Conservation (phyloP, 1,140 invertebrate species). For the Nasonia vitripennis region DNA sequence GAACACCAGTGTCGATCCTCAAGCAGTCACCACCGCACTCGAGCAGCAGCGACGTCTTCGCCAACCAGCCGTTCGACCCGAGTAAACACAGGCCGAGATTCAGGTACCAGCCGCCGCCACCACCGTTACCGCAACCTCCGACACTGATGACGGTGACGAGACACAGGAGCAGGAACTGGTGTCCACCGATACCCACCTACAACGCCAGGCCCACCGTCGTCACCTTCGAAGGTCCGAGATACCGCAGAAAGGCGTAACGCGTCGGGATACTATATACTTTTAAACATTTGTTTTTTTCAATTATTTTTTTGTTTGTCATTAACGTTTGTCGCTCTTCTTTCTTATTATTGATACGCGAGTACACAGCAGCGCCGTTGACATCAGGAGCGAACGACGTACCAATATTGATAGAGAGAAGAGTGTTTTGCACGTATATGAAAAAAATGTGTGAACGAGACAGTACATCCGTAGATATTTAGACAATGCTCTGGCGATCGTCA, state of each 20-base stretch:
- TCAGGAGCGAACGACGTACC: conserved; percentile 48
- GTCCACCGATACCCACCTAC: conserved; percentile 74
- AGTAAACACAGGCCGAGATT: conserved; percentile 83
- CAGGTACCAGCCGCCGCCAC: conserved; percentile 82
- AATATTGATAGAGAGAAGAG: conserved; percentile 66
- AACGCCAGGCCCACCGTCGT: conserved; percentile 81
- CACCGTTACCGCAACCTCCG: conserved; percentile 55
- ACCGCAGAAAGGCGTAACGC: conserved; percentile 32
- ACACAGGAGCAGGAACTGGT: conserved; percentile 67
- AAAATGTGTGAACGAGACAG: background rate
- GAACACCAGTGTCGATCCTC: conserved; percentile 77
- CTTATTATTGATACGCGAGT: background rate
- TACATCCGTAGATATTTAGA: background rate
- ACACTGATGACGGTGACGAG: conserved; percentile 60
- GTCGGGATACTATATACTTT: conserved; percentile 7
- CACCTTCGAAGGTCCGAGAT: conserved; percentile 84
- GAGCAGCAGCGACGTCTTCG: conserved; percentile 75
- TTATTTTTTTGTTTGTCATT: background rate
- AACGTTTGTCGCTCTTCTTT: background rate
- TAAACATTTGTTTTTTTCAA: conserved; percentile 19
- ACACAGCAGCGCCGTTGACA: background rate
- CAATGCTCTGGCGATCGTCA: conserved; percentile 7
- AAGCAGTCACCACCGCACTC: conserved; percentile 67
- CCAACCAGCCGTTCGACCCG: conserved; percentile 84
- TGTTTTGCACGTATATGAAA: background rate